phyloP scores from a whole-genome alignment of 2,888 invertebrate genomes.

The Pollenia amentaria region DNA sequence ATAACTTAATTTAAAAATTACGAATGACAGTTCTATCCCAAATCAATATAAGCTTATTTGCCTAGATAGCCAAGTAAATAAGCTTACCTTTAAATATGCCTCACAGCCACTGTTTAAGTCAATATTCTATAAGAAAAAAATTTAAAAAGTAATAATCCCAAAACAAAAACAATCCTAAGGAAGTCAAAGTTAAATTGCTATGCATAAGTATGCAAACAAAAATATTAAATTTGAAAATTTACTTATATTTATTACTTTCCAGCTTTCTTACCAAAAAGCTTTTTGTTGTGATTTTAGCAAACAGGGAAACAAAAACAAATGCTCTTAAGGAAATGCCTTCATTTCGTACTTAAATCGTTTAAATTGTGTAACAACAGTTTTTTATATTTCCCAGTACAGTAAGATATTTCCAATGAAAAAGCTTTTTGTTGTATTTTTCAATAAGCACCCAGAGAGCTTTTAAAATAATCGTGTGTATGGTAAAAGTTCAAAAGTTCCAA shows the following conservation, averaged over 20 bases:
- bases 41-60: neutral
- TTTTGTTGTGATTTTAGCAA: too few species aligned
- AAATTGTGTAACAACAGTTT: too few species aligned
- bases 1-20: neutral
- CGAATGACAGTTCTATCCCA: neutral
- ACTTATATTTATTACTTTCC: too few species aligned
- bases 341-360: too few species aligned
- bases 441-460: neutral
- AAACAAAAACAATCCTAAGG: neutral
- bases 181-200: neutral
- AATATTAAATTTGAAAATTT: too few species aligned
- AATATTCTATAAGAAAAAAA: neutral
- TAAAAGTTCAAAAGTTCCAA: conserved; percentile 5
- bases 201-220: too few species aligned
- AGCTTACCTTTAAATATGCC: neutral
- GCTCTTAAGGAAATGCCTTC: too few species aligned
- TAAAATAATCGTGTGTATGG: neutral
- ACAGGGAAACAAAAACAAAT: too few species aligned
- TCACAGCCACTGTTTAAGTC: neutral
- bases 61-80: neutral
- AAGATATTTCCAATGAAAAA: too few species aligned
- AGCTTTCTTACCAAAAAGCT: too few species aligned
- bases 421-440: too few species aligned
- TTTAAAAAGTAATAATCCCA: neutral
- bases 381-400: too few species aligned